Evolutionary conservation across 2,797 vertebrate species (phyloP).

Genomic region (Hippopotamyrus pictus): DNA sequence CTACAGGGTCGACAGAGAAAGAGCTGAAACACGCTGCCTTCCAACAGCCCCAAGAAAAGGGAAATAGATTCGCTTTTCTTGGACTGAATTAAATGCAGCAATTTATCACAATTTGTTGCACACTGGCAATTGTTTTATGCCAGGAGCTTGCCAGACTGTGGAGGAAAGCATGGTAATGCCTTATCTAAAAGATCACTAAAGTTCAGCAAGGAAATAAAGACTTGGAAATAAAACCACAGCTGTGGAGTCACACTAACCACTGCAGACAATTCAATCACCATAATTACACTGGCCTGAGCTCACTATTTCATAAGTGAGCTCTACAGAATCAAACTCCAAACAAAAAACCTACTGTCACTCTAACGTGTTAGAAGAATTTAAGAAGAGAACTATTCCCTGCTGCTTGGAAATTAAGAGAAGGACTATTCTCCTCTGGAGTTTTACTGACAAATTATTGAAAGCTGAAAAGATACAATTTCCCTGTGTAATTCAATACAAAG

Average conservation of each 20-base stretch:
- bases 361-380: neutral
- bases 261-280: neutral
- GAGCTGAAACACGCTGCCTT: neutral
- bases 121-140: neutral
- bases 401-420: neutral
- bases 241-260: neutral
- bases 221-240: neutral
- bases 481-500: neutral
- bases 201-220: neutral
- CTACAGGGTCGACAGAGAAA: neutral
- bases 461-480: neutral
- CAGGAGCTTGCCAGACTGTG: neutral
- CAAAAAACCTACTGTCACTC: neutral
- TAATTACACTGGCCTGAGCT: neutral
- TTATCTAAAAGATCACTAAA: slow-evolving; percentile 4
- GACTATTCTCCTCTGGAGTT: neutral
- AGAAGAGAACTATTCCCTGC: neutral
- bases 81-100: neutral
- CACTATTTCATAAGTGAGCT: neutral
- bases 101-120: slow-evolving; percentile 5
- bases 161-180: neutral
- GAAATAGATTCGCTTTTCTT: slow-evolving; percentile 7
- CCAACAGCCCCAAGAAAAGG: neutral
- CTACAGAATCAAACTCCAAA: neutral
- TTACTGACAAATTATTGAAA: neutral